A percentile compares a stretch with the other conserved stretches of the same genome.
Evolutionary conservation across 2,797 vertebrate species (phyloP).

Genomic region (Argentina silus): DNA sequence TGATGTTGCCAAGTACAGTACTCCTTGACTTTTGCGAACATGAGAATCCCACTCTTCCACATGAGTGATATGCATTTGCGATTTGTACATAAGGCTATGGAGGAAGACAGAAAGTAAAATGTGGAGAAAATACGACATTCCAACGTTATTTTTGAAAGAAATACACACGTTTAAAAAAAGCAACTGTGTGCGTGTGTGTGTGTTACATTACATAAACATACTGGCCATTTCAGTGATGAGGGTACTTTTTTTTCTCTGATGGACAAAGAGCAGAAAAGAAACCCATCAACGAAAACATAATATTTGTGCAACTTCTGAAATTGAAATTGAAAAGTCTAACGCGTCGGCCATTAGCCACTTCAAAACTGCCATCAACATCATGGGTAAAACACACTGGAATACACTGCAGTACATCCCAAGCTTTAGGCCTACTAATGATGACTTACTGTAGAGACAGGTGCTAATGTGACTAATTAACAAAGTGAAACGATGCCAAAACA

Average conservation of each 20-base stretch:
- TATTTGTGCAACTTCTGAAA: not conserved
- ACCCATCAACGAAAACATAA: not conserved
- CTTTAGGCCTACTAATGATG: not conserved
- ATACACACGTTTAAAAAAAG: conserved; percentile 4
- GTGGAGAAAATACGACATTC: conserved; percentile 7
- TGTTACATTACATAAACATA: not conserved
- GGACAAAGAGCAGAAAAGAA: not conserved
- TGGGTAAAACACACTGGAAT: conserved; percentile 1
- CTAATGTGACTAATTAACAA: not conserved
- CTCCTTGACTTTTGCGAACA: conserved; percentile 65
- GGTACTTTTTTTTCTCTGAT: not conserved
- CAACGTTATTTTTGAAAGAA: not conserved
- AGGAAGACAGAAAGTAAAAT: conserved; percentile 78
- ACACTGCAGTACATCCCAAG: not conserved
- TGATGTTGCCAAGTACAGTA: conserved; percentile 65
- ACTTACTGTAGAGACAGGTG: not conserved
- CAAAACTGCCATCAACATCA: not conserved
- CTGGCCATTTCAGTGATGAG: conserved; percentile 1
- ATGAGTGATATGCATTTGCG: conserved; percentile 71
- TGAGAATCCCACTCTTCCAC: conserved; percentile 63
- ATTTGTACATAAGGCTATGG: conserved; percentile 84
- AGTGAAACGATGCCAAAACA: conserved; percentile 24
- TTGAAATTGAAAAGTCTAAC: not conserved
- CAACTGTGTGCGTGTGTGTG: not conserved
- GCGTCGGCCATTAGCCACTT: not conserved